A percentile compares a stretch with the other conserved stretches of the same genome.
Evolutionary conservation across 2,797 vertebrate genomes (phyloP).

Genomic region (Gobionotothen gibberifrons): DNA sequence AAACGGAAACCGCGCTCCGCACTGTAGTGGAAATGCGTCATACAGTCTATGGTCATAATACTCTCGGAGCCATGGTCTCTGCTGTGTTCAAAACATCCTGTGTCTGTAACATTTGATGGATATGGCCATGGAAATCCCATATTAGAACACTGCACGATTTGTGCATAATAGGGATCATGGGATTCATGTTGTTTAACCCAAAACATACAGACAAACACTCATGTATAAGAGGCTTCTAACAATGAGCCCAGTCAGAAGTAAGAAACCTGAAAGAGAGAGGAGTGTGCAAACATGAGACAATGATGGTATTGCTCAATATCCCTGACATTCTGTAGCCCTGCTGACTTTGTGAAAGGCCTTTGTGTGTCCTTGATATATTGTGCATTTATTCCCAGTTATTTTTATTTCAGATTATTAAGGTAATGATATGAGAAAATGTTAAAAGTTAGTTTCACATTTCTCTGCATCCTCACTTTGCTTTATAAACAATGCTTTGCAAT

Average conservation of each 20-base stretch:
- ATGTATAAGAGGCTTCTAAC: neutral
- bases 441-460: neutral
- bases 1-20: too few species aligned
- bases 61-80: neutral
- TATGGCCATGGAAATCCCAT: neutral
- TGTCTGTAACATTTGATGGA: neutral
- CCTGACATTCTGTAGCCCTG: conserved; percentile 29
- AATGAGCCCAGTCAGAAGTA: conserved; percentile 12
- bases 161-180: neutral
- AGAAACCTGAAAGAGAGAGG: conserved; percentile 7
- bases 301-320: conserved; percentile 44
- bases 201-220: neutral
- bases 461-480: neutral
- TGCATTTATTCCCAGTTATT: neutral
- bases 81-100: neutral
- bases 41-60: too few species aligned
- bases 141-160: neutral
- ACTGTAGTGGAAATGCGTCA: too few species aligned
- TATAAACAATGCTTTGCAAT: neutral
- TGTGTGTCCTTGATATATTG: neutral
- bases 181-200: conserved; percentile 2
- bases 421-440: neutral
- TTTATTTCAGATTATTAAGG: neutral
- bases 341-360: conserved; percentile 34
- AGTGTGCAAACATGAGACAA: conserved; percentile 7